Evolutionary conservation across 2,113 vertebrate genomes (phyloP).

Genomic region (Pelobates fuscus): DNA sequence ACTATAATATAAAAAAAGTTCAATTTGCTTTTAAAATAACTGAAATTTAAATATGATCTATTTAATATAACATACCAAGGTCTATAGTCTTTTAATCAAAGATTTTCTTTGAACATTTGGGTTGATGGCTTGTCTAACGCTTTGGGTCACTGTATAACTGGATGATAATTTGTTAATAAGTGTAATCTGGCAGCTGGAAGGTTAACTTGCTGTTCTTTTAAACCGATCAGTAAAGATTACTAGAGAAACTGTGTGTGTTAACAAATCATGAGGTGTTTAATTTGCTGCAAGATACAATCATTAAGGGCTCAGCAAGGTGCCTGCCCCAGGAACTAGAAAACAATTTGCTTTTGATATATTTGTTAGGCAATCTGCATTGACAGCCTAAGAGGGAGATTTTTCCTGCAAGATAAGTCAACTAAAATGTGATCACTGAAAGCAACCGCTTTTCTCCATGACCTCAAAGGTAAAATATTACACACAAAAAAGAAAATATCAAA

Average conservation of each 20-base stretch:
- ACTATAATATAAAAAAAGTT: too few relatives aligned
- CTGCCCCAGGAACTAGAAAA: conserved; percentile 44
- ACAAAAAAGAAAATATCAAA: too few relatives aligned
- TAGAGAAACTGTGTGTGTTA: conserved; percentile 32
- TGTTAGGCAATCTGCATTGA: conserved; percentile 42
- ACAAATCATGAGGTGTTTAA: conserved; percentile 48
- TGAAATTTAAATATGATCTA: too few relatives aligned
- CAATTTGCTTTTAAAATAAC: too few relatives aligned
- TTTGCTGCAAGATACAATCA: conserved; percentile 48
- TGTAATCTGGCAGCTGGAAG: background rate
- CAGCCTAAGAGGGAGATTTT: conserved; percentile 14
- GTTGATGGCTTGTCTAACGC: too few relatives aligned
- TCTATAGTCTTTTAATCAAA: too few relatives aligned
- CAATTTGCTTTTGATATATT: conserved; percentile 50
- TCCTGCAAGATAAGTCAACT: background rate
- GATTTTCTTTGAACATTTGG: too few relatives aligned
- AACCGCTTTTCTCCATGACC: background rate
- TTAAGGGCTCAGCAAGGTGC: conserved; percentile 48
- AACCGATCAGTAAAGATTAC: conserved; percentile 16
- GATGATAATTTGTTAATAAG: background rate
- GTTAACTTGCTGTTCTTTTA: conserved; percentile 32
- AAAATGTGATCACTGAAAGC: background rate
- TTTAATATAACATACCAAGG: too few relatives aligned
- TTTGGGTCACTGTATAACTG: background rate
- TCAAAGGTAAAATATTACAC: background rate